These are phyloP conservation scores for Petrocephalus sullivani DNA, from an alignment of 2,797 vertebrate species.

Conservation along the genomic window DNA sequence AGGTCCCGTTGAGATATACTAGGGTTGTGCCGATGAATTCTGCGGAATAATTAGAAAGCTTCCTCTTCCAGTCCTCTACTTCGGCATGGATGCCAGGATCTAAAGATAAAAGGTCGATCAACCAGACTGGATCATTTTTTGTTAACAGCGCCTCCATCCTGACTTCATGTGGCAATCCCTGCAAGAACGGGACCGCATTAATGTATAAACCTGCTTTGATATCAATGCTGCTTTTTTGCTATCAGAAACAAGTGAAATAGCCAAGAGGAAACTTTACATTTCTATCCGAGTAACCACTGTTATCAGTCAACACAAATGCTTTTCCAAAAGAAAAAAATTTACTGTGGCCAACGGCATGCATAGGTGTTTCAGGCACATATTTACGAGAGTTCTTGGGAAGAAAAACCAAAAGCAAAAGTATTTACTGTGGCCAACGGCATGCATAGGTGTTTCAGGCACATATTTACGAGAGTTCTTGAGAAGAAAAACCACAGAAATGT, in stretches of 20 bases:
- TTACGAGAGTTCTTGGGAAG: too few relatives aligned
- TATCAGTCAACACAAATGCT: neutral
- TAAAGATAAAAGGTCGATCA: conserved; percentile 42
- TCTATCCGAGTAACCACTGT: neutral
- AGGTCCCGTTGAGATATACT: conserved; percentile 80
- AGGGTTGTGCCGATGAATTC: conserved; percentile 72
- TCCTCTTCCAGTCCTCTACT: conserved; percentile 68
- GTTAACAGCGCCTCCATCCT: neutral
- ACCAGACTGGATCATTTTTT: neutral
- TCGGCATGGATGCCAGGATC: conserved; percentile 68
- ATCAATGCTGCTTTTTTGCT: neutral
- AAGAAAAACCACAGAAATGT: neutral
- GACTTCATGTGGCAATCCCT: neutral
- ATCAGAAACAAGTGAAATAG: neutral
- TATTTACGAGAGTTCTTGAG: too few relatives aligned
- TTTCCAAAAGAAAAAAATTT: neutral
- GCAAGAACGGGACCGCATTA: neutral
- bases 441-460: too few relatives aligned
- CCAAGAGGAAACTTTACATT: neutral
- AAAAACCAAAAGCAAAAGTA: too few relatives aligned
- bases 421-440: too few relatives aligned
- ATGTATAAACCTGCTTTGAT: neutral
- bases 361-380: too few relatives aligned
- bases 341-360: too few relatives aligned
- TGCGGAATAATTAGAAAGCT: conserved; percentile 67